Percentiles rank a stretch among this genome's conserved stretches.
Conservation (phyloP, 92 coral and sea anemone species). For the Chrysogorgia sp. region DNA sequence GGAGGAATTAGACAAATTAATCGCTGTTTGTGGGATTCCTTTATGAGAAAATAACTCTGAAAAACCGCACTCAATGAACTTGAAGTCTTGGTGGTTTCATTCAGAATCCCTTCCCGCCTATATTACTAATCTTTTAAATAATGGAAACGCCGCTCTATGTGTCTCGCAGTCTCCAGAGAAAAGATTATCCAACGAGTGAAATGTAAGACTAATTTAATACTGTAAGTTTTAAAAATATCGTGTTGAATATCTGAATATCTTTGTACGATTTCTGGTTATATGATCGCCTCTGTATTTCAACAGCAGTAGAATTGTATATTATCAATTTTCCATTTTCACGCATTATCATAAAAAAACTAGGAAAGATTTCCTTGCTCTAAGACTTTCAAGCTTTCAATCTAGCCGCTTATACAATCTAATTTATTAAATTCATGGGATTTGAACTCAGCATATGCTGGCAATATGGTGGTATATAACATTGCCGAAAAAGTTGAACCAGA, state of each 20-base stretch:
- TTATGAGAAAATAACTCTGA: constrained; percentile 29
- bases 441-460: constrained; percentile 10
- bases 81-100: not conserved
- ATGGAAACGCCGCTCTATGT: not conserved
- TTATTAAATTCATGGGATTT: not conserved
- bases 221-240: too few species aligned
- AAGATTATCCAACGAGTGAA: too few species aligned
- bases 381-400: too few species aligned
- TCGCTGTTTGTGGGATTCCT: constrained; percentile 34
- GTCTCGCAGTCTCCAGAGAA: too few species aligned
- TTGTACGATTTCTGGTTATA: too few species aligned
- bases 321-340: too few species aligned
- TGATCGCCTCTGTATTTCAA: too few species aligned
- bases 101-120: not conserved
- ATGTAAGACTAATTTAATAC: too few species aligned
- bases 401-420: constrained; percentile 4
- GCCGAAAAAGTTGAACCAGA: not conserved
- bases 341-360: too few species aligned
- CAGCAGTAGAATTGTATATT: too few species aligned
- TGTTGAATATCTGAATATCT: too few species aligned
- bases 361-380: too few species aligned
- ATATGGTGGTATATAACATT: not conserved
- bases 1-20: constrained; percentile 46
- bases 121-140: not conserved
- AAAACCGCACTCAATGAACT: constrained; percentile 34